Percentiles rank a stretch among this genome's conserved stretches.
These are phyloP conservation scores for Megaleporinus macrocephalus DNA, from an alignment of 2,113 vertebrate species.

Conservation along the genomic window DNA sequence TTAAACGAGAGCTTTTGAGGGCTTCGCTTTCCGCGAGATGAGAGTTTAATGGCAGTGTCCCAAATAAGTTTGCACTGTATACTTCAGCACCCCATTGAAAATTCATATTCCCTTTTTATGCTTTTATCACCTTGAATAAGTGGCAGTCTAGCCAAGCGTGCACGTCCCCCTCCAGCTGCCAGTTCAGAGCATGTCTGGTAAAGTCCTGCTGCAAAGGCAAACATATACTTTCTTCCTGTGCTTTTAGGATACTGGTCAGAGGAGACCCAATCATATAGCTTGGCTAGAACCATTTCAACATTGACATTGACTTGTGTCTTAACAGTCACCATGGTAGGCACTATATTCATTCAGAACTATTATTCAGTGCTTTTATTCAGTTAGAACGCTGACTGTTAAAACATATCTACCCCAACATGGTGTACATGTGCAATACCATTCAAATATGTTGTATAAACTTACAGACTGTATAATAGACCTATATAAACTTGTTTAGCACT, in stretches of 20 bases:
- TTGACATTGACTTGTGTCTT: background rate
- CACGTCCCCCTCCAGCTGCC: conserved; percentile 60
- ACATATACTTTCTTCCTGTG: conserved; percentile 8
- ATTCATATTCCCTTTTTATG: conserved; percentile 80
- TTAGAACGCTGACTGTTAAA: too few species aligned
- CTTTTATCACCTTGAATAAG: conserved; percentile 81
- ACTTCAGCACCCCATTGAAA: conserved; percentile 72
- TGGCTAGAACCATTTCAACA: background rate
- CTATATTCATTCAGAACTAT: too few species aligned
- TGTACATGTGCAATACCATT: too few species aligned
- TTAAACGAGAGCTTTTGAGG: conserved; percentile 54
- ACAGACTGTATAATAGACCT: too few species aligned
- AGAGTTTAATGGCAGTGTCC: conserved; percentile 61
- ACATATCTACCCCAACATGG: too few species aligned
- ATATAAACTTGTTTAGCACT: too few species aligned
- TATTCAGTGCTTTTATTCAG: too few species aligned
- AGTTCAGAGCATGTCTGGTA: conserved; percentile 66
- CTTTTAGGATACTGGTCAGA: conserved; percentile 39
- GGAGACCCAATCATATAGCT: conserved; percentile 27
- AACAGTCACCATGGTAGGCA: too few species aligned
- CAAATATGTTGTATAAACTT: too few species aligned
- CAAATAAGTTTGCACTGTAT: conserved; percentile 74
- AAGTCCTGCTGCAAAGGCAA: conserved; percentile 55
- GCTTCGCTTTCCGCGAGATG: conserved; percentile 44
- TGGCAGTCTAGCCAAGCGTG: conserved; percentile 69